Evolutionary conservation across 2,888 invertebrate species (phyloP), one percentile per base, ranked within the genome.

Genomic region (Microplitis deprimator): DNA sequence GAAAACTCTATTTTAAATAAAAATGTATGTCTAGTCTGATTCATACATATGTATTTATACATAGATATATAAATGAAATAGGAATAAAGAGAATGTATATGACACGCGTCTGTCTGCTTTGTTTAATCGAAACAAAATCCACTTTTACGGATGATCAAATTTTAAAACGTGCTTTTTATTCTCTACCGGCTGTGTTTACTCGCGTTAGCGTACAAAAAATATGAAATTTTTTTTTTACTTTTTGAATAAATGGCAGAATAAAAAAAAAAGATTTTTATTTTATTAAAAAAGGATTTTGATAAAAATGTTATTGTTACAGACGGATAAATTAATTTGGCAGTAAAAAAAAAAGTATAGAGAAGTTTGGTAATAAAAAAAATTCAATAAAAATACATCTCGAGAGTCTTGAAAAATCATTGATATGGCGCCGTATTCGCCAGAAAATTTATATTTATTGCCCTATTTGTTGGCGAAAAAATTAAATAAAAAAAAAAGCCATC

Each of bases 361-460:
- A 50, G 5, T 50, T 50, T 13, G 1, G 13, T 13, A 13, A 17
- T 16, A 62, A 62, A 62, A 62, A 16, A 17, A 17, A 62, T 17
- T 62, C 6, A 16, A 62, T 16, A 62, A 16, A 62, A 16, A 62
- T 7, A 17, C 8, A 7, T 16, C n/a, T 16, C 16, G 3, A 62
- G 62, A 4, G 8, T 62, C 20, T 62, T 20, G 16, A 62, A 62
- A 62, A 62, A 16, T 16, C 6, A 50, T 50, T 50, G 29, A 10
- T 29, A 60, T 29, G 70, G 29, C 60, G 60, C 60, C 70, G 29
- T 38, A 6, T 10, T 10, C 20, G 13, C 59, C 50, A 59, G 59
- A 50, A 70, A 70, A 70, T 70, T 70, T 70, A 70, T 70, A 50
- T 70, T 59, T 70, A 70, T 60, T 70, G 59, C 59, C 29, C 29